These are phyloP conservation scores for Sebastes flavidus DNA, from an alignment of 2,797 vertebrate genomes.

Conservation along the genomic window DNA sequence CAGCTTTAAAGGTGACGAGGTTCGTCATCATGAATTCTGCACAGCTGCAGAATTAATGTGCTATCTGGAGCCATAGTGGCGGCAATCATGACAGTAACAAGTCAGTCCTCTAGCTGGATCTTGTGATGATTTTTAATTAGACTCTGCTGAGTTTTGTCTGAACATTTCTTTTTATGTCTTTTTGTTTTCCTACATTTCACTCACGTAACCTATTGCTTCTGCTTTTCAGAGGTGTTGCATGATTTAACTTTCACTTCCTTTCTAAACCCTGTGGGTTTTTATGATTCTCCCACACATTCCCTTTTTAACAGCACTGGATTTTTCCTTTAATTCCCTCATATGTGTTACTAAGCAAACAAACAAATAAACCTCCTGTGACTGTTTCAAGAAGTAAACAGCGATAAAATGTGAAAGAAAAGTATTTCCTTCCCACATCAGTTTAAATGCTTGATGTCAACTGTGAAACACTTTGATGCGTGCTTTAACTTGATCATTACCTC, in stretches of 20 bases:
- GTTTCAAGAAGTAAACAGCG: not conserved
- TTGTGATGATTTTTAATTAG: not conserved
- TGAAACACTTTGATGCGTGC: not conserved
- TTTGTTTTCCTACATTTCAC: not conserved
- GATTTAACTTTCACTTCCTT: not conserved
- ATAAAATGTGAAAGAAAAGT: not conserved
- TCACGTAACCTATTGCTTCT: not conserved
- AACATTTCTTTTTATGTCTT: not conserved
- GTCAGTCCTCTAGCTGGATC: not conserved
- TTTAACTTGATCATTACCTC: slow-evolving; percentile 16
- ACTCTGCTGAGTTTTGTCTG: not conserved
- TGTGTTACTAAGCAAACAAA: slow-evolving; percentile 17
- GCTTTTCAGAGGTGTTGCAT: not conserved
- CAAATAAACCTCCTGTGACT: slow-evolving; percentile 16
- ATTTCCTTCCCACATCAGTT: slow-evolving; percentile 2
- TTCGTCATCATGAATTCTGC: not conserved
- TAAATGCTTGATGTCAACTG: not conserved
- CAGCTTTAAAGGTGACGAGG: not conserved
- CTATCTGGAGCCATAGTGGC: not conserved
- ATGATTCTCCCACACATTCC: slow-evolving; percentile 11
- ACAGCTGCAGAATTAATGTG: not conserved
- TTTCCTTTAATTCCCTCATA: not conserved
- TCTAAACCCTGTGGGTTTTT: not conserved
- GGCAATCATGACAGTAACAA: too few species aligned
- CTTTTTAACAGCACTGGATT: not conserved